Base-by-base conservation (phyloP, 2,888 invertebrate genomes). In the Eupithecia abbreviata region DNA sequence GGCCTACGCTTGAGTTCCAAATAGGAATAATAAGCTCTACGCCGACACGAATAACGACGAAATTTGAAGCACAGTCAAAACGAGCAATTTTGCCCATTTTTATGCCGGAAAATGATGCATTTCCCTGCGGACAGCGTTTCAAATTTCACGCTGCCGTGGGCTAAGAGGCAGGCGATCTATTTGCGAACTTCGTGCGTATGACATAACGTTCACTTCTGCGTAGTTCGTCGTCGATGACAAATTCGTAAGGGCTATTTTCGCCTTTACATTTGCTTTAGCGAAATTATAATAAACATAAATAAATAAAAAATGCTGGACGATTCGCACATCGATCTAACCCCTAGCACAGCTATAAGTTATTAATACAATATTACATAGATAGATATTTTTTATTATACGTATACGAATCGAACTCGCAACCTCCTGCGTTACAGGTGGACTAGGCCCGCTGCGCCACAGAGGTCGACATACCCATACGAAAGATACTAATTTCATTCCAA, bases 111-210 rank as follows among this genome's bases (percentile, higher is more conserved):
- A 77, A 74, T 67, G 69, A 71, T 74, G 77, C 71, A 74, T 68
- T 65, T 74, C 74, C 69, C 77, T 69, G n/a, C n/a, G 74, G 77
- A 72, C 49, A 45, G 62, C 66, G 69, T 62, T 68, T 72, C 77
- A 74, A 74, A 77, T 77, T 74, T 74, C 74, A 77, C 77, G 72
- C 68, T 72, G 62, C 69, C 62, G 62, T 74, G 69, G 41, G 12
- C 47, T 43, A 30, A 65, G 47, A 47, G 71, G 43, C 62, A 51
- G 70, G 67, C 68, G 47, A 62, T 77, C 71, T 77, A 77, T 71
- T 71, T 77, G 42, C n/a, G 72, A 72, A 69, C 72, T 7, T 42
- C 10, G 7, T 13, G 6, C 74, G 58, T n/a, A 42, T 69, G n/a
- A 3, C 42, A 68, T 68, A 68, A 43, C 45, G 67, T 68, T n/a